Base-by-base conservation (phyloP, 2,113 vertebrate species). In the Clupea harengus region DNA sequence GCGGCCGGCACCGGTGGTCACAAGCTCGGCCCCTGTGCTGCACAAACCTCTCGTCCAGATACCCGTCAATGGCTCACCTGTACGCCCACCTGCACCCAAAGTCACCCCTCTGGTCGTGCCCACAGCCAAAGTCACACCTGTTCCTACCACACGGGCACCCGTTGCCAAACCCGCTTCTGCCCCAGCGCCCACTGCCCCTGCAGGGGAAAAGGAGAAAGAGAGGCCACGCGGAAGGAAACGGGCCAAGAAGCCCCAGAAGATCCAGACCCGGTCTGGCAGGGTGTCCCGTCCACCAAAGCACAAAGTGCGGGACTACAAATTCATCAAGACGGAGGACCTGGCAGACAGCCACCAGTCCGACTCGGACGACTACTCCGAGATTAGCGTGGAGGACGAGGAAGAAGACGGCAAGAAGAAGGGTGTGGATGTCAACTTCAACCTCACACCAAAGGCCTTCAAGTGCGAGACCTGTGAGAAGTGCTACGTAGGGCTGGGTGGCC, bases 231-330 rank as follows among this genome's bases (percentile, higher is more conserved):
- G 49, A 0, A 94, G 96, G 84, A 93, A 94, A 39, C 96, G 94
- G 32, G 89, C 94, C 0, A 99, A 95, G 89, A 98, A 96, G 81
- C 93, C 95, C 0, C 44, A 92, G 22, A 98, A 97, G 89, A 96
- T 99, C 82, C 96, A 98, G 92, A 99, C 98, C 0, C 93, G 98
- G 45, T 99, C 97, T 0, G 98, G 98, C 0, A 93, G 98, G 8
- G 96, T 99, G 81, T 99, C 98, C 47, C 93, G 97, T 2, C 98
- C 98, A 0, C 98, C 98, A 0, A 99, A 96, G 90, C 96, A 99
- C 91, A 99, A 99, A 92, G 97, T 96, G 57, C 98, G 95, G 93
- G 98, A 99, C 91, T 99, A 98, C 89, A 99, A 97, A 85, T 99
- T 99, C 92, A 99, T 99, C 85, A 99, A 97, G 92, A 98, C 94